Evolutionary conservation across 2,797 vertebrate species (phyloP).

Genomic region (Characodon lateralis): DNA sequence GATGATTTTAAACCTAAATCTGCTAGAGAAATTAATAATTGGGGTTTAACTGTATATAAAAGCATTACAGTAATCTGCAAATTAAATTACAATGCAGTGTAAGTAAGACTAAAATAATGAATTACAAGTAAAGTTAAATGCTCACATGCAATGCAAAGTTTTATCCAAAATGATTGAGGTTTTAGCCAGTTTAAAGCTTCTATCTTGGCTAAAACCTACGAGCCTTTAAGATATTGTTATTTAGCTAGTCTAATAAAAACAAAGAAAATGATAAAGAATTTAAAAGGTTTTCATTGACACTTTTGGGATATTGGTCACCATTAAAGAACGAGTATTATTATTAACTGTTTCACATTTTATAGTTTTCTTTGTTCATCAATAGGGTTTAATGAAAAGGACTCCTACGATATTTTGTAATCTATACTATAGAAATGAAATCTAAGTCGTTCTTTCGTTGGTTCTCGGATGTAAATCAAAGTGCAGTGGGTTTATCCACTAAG

Average conservation of each 20-base stretch:
- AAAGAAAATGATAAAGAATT: not conserved
- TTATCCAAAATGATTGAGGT: not conserved
- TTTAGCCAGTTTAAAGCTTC: not conserved
- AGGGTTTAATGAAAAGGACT: not conserved
- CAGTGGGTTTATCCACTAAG: constrained; percentile 25
- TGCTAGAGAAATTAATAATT: not conserved
- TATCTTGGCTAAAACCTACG: not conserved
- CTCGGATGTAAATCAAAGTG: not conserved
- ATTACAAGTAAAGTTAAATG: not conserved
- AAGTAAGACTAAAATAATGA: not conserved
- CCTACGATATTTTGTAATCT: not conserved
- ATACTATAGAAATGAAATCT: not conserved
- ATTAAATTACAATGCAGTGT: not conserved
- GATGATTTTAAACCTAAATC: not conserved
- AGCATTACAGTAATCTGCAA: not conserved
- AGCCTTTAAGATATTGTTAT: not conserved
- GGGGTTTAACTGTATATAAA: not conserved
- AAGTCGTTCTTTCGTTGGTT: not conserved
- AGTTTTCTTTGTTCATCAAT: not conserved
- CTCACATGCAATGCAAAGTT: not conserved
- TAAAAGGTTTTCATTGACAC: not conserved
- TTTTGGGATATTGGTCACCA: not conserved
- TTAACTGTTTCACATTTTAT: not conserved
- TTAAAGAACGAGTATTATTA: not conserved
- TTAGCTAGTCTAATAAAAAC: not conserved